Evolutionary conservation across 2,888 invertebrate species (phyloP).

Genomic region (Catocala fraxini): DNA sequence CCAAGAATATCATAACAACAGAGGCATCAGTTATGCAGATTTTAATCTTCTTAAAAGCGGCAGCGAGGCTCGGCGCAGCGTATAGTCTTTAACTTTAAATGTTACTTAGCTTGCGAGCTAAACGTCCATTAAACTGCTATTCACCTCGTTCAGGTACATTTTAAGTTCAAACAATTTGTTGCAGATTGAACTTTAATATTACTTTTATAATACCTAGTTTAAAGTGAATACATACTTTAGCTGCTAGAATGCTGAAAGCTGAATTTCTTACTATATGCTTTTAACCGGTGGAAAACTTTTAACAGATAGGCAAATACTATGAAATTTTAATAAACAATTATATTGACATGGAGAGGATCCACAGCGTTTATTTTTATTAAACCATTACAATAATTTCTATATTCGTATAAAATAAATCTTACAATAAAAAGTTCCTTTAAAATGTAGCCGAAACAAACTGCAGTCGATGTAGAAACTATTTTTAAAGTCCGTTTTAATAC

Average conservation of each 20-base stretch:
- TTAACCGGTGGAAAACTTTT: no score
- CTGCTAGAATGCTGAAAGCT: neutral
- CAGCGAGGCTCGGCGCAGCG: slow-evolving; percentile 44
- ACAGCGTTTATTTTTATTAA: no score
- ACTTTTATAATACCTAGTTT: neutral
- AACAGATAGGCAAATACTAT: no score
- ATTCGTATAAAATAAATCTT: no score
- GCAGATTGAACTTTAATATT: slow-evolving; percentile 10
- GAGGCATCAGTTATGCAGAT: slow-evolving; percentile 71
- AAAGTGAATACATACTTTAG: no score
- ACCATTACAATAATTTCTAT: no score
- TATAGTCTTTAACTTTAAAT: slow-evolving; percentile 57
- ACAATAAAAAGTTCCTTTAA: no score
- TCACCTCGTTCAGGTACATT: slow-evolving; percentile 41
- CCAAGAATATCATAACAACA: slow-evolving; percentile 37
- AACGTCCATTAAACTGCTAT: slow-evolving; percentile 45
- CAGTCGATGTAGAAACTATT: no score
- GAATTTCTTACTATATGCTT: neutral
- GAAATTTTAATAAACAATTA: no score
- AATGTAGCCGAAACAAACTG: no score
- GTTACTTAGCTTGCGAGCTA: slow-evolving; percentile 41
- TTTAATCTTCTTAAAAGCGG: slow-evolving; percentile 76
- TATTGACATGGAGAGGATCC: no score
- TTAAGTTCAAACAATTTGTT: slow-evolving; percentile 37
- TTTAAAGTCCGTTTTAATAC: no score